Evolutionary conservation across 2,113 vertebrate genomes (phyloP).

Genomic region (Entelurus aequoreus): DNA sequence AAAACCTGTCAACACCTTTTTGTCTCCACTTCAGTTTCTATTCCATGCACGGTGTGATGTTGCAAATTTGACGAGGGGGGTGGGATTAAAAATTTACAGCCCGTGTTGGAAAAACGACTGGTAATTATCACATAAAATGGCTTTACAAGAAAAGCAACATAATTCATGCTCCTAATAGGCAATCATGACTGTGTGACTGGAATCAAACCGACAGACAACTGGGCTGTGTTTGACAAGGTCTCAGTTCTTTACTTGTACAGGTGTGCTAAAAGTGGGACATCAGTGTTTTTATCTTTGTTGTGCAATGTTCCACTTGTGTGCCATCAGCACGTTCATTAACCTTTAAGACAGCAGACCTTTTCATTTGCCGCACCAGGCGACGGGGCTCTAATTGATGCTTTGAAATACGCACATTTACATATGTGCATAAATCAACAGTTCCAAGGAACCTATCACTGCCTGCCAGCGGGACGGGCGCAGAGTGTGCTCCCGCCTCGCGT

Average conservation of each 20-base stretch:
- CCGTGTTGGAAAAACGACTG: conserved; percentile 36
- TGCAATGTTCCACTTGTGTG: conserved; percentile 55
- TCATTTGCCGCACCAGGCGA: conserved; percentile 68
- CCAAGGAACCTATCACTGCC: conserved; percentile 46
- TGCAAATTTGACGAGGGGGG: conserved; percentile 74
- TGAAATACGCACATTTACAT: conserved; percentile 77
- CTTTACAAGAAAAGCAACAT: conserved; percentile 48
- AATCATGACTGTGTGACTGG: conserved; percentile 54
- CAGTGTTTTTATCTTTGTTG: conserved; percentile 56
- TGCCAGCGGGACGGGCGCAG: conserved; percentile 47
- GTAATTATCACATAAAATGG: conserved; percentile 60
- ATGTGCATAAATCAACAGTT: conserved; percentile 73
- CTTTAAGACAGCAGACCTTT: conserved; percentile 74
- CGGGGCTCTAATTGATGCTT: conserved; percentile 74
- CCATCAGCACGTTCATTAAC: conserved; percentile 71
- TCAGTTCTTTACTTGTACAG: conserved; percentile 59
- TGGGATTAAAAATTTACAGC: conserved; percentile 48
- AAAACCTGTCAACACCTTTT: conserved; percentile 79
- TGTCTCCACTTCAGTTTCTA: conserved; percentile 59
- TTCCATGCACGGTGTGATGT: conserved; percentile 60
- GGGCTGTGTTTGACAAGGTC: conserved; percentile 58
- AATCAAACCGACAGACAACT: conserved; percentile 39
- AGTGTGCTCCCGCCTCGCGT: conserved; percentile 57
- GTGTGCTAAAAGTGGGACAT: conserved; percentile 45
- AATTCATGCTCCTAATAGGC: conserved; percentile 62